Base-by-base conservation (phyloP, 2,888 invertebrate genomes). In the Apamea epomidion region DNA sequence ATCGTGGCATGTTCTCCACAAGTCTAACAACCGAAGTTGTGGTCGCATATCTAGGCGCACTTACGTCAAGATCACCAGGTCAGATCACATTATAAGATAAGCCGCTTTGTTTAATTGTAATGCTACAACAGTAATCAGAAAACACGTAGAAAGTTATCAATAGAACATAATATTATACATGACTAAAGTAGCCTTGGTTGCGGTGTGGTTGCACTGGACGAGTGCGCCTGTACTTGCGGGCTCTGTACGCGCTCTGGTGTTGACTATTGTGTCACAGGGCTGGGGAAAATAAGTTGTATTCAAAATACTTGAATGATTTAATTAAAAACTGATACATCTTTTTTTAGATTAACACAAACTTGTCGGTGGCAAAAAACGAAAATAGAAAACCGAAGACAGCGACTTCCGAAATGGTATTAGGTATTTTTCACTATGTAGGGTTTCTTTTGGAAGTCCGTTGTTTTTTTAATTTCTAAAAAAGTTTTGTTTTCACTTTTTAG, bases 101-200 rank as follows among this genome's bases (percentile, higher is more conserved):
- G 32, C 14, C 25, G 69, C 74, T 84, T 86, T 88, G 73, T 84
- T 84, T 73, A 78, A 79, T 74, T 81, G 79, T 74, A 80, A 78
- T 79, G 74, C 73, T 65, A 76, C 76, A 76, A 82, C 71, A 65
- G 58, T 75, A 79, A 83, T 64, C 71, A 78, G 67, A 60, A 74
- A 81, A 67, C 85, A 75, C 64, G 78, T 85, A 89, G 88, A 89
- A 85, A 89, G 80, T 87, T 85, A 88, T 89, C 88, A 81, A 82
- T 84, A 83, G 79, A 86, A 78, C 68, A 77, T 79, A 79, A 62
- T 80, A 64, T 68, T 80, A 69, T 62, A 42, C 3, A 62, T 72
- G 76, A 67, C 64, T 75, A 32, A 48, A 25, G 64, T 73, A 74
- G 80, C 87, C 90, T 90, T 85, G 90, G 64, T n/a, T n/a, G 10